Evolutionary conservation across 2,888 invertebrate species (phyloP), one percentile per base, ranked within the genome.

Genomic region (Dolichopus griseipennis): DNA sequence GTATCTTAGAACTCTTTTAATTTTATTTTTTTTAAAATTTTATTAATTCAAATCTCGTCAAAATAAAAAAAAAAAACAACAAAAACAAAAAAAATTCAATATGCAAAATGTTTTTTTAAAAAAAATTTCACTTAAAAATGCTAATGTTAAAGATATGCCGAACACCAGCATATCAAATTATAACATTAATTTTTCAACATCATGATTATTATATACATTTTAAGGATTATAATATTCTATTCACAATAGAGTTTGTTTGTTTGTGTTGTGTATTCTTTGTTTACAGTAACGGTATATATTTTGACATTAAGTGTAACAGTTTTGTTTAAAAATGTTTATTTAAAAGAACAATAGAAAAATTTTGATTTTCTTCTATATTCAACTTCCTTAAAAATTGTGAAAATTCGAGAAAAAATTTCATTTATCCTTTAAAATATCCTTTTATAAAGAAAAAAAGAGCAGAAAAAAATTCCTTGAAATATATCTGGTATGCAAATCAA

Each of bases 201-300:
- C 52, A 52, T 52, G 52, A 52, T 52, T 52, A n/a, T n/a, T n/a
- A n/a, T n/a, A 41, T 15, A 52, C 52, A 52, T 52, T 52, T n/a
- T 52, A 52, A 12, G 52, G 15, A 52, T 18, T 52, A 18, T 12
- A 52, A 41, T 41, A 41, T 15, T 41, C 15, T 2, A 41, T 15
- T 15, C 15, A 41, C 1, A 15, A 12, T 9, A 12, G 8, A 9
- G 4, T 41, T 9, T 41, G 3, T 41, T 9, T 12, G 1, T 41
- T 12, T 7, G 9, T 41, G 3, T n/a, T n/a, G n/a, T n/a, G n/a
- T n/a, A n/a, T n/a, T n/a, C n/a, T n/a, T n/a, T n/a, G n/a, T n/a
- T n/a, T n/a, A n/a, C n/a, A n/a, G n/a, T n/a, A n/a, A n/a, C n/a
- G n/a, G n/a, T n/a, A n/a, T n/a, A n/a, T n/a, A n/a, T n/a, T n/a